Evolutionary conservation across 2,888 invertebrate species (phyloP).

Genomic region (Ormyrus thymus): DNA sequence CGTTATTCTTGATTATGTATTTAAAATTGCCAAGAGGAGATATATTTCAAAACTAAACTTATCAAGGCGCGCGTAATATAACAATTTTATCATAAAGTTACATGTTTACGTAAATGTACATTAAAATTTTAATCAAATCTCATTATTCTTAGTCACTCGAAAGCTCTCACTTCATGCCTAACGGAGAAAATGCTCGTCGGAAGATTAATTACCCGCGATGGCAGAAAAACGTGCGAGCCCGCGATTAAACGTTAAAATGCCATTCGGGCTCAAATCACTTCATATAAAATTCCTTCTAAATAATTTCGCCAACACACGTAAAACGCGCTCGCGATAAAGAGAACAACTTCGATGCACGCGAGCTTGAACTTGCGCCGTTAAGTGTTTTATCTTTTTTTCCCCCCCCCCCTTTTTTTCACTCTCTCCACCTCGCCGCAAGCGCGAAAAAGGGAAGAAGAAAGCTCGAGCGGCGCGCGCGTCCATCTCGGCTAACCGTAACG

Average conservation of each 20-base stretch:
- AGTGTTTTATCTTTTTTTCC: too few relatives aligned
- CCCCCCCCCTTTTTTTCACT: neutral
- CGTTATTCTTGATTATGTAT: too few relatives aligned
- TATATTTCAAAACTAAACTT: too few relatives aligned
- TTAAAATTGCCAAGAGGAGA: too few relatives aligned
- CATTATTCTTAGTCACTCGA: neutral
- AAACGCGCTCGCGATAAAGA: slow-evolving; percentile 21
- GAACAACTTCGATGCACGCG: slow-evolving; percentile 25
- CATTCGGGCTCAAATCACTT: slow-evolving; percentile 1
- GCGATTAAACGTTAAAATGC: slow-evolving; percentile 18
- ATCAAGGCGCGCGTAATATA: too few relatives aligned
- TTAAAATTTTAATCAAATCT: slow-evolving; percentile 6
- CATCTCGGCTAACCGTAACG: slow-evolving; percentile 25
- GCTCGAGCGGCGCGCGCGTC: neutral
- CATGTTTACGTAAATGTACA: neutral
- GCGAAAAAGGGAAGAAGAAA: neutral
- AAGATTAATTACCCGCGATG: slow-evolving; percentile 12
- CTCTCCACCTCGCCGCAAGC: neutral
- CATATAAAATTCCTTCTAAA: slow-evolving; percentile 12
- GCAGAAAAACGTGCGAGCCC: neutral
- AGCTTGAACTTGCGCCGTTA: neutral
- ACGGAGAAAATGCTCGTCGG: slow-evolving; percentile 1
- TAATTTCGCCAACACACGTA: neutral
- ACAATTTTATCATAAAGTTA: neutral
- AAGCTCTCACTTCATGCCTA: slow-evolving; percentile 7